Evolutionary conservation across 1,140 invertebrate species (phyloP).

Genomic region (Euborellia annulipes): DNA sequence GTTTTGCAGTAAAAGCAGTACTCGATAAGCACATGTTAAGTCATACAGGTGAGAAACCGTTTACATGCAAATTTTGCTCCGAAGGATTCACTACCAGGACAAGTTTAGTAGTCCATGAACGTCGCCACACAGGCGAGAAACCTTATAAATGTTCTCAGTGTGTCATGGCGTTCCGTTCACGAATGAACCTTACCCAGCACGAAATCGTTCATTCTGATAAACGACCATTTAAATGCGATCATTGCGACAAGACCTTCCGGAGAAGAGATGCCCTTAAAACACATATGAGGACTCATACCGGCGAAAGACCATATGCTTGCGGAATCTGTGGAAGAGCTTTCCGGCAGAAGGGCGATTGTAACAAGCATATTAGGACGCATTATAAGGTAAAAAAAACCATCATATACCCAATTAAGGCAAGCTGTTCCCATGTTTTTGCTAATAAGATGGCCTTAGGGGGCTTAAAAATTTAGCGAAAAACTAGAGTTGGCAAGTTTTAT

Average conservation of each 20-base stretch:
- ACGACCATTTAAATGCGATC: conserved; percentile 2
- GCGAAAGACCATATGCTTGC: conserved; percentile 51
- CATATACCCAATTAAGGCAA: too few relatives aligned
- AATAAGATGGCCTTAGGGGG: too few relatives aligned
- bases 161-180: background rate
- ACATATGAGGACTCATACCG: conserved; percentile 50
- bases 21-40: conserved; percentile 45
- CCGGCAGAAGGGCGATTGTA: conserved; percentile 39
- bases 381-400: too few relatives aligned
- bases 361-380: conserved; percentile 39
- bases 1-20: conserved; percentile 25
- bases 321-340: conserved; percentile 46
- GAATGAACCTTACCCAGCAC: too few relatives aligned
- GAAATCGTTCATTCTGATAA: conserved; percentile 14
- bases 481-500: too few relatives aligned
- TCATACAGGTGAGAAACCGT: conserved; percentile 49
- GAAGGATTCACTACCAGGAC: conserved; percentile 17
- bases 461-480: too few relatives aligned
- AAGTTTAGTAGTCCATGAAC: conserved; percentile 4
- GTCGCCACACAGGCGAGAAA: conserved; percentile 10
- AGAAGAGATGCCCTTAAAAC: conserved; percentile 3
- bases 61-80: conserved; percentile 20
- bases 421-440: too few relatives aligned
- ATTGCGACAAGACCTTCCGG: conserved; percentile 4
- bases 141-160: conserved; percentile 9